phyloP scores from a whole-genome alignment of 2,888 invertebrate genomes.

The Caenorhabditis zanzibari region DNA sequence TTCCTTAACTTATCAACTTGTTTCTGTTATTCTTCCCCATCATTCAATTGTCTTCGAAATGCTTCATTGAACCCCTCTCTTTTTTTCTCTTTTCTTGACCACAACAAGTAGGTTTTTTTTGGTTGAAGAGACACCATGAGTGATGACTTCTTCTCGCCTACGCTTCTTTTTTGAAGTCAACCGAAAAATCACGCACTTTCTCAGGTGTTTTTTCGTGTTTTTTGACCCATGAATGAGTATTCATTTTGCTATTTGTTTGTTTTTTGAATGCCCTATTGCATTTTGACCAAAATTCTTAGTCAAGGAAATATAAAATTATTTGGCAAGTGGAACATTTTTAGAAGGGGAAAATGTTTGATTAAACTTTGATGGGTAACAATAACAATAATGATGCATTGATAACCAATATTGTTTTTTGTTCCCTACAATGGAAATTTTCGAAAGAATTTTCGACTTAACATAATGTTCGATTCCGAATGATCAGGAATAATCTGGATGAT shows the following conservation, averaged over 20 bases:
- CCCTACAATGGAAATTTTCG: background rate
- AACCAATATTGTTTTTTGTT: background rate
- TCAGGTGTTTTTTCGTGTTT: constrained; percentile 20
- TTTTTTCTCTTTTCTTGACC: constrained; percentile 8
- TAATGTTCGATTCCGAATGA: constrained; percentile 14
- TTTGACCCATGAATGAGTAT: background rate
- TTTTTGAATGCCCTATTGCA: constrained; percentile 11
- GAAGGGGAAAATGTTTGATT: background rate
- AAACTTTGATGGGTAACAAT: background rate
- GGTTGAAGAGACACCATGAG: constrained; percentile 7
- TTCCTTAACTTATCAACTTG: constrained; percentile 35
- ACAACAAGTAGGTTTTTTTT: constrained; percentile 24
- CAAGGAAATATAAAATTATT: too few species aligned
- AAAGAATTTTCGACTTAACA: background rate
- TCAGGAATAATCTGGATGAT: constrained; percentile 15
- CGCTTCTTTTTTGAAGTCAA: constrained; percentile 29
- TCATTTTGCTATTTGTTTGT: constrained; percentile 11
- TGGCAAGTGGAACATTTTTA: background rate
- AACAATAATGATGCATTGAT: background rate
- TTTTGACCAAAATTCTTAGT: constrained; percentile 12
- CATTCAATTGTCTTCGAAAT: constrained; percentile 32
- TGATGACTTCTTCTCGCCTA: constrained; percentile 29
- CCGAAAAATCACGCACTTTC: constrained; percentile 32
- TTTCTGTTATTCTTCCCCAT: constrained; percentile 16
- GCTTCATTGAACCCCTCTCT: constrained; percentile 30